Conservation (phyloP, 2,797 vertebrate species). For the Cynopterus sphinx region DNA sequence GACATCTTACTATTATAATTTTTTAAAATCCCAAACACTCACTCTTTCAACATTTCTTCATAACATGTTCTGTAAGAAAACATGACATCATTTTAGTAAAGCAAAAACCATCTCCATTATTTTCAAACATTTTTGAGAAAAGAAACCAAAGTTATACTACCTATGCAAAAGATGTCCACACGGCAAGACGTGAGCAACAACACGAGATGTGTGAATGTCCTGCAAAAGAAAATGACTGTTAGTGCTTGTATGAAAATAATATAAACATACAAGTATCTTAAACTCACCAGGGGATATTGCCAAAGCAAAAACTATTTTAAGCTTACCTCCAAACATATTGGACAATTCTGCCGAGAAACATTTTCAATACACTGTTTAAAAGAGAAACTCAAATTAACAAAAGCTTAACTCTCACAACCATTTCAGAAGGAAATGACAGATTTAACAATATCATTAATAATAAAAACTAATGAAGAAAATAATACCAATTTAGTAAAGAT, state of each 20-base stretch:
- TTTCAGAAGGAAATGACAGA: background rate
- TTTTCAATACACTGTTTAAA: conserved; percentile 95
- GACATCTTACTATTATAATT: conserved; percentile 22
- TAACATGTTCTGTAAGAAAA: conserved; percentile 93
- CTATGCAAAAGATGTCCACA: conserved; percentile 96
- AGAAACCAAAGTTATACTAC: conserved; percentile 47
- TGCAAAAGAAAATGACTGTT: conserved; percentile 64
- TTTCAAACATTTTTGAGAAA: conserved; percentile 20
- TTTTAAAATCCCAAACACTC: conserved; percentile 85
- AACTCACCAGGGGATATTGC: conserved; percentile 8
- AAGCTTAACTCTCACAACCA: conserved; percentile 25
- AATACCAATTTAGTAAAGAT: background rate
- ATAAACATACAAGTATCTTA: background rate
- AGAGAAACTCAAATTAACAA: conserved; percentile 61
- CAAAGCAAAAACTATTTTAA: conserved; percentile 27
- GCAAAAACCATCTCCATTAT: background rate
- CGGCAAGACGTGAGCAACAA: conserved; percentile 92
- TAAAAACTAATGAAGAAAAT: conserved; percentile 5
- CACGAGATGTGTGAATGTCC: conserved; percentile 97
- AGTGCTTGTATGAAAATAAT: background rate
- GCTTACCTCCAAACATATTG: conserved; percentile 96
- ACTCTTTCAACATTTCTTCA: conserved; percentile 90
- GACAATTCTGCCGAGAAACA: conserved; percentile 96
- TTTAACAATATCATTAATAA: background rate
- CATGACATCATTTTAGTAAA: conserved; percentile 51